A percentile compares a stretch with the other conserved stretches of the same genome.
These are phyloP conservation scores for Pogona vitticeps DNA, from an alignment of 2,113 vertebrate genomes.

Conservation along the genomic window DNA sequence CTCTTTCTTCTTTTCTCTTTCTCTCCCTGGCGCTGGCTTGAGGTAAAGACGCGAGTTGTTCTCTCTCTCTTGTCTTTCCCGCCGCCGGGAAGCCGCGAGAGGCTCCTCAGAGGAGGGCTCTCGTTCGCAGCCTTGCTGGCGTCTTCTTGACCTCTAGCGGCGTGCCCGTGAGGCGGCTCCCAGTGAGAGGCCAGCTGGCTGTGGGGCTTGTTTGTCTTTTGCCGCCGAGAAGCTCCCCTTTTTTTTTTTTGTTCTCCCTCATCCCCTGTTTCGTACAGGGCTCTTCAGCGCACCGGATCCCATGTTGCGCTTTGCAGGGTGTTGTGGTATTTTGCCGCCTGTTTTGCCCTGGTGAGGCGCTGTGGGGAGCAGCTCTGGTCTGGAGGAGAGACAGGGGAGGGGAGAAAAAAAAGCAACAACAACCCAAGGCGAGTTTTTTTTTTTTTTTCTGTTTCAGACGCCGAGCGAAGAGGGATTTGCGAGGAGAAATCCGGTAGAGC, in stretches of 20 bases:
- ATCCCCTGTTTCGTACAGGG: neutral
- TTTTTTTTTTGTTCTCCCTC: neutral
- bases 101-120: neutral
- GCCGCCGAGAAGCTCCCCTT: too few species aligned
- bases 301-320: neutral
- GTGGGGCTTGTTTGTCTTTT: neutral
- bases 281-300: neutral
- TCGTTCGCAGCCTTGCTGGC: neutral
- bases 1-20: too few species aligned
- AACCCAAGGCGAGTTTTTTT: too few species aligned
- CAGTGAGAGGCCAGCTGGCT: neutral
- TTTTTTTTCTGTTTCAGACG: neutral
- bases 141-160: rapidly evolving
- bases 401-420: neutral
- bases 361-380: neutral
- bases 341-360: slow-evolving; percentile 1
- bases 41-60: neutral
- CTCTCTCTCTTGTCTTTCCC: too few species aligned
- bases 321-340: neutral
- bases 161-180: neutral
- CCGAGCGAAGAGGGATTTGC: neutral
- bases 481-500: neutral
- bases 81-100: neutral
- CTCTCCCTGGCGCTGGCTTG: neutral
- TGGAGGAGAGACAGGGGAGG: neutral